Evolutionary conservation across 1,140 invertebrate species (phyloP), one percentile per base, ranked within the genome.

Genomic region (Brachionus asplanchnoidis): DNA sequence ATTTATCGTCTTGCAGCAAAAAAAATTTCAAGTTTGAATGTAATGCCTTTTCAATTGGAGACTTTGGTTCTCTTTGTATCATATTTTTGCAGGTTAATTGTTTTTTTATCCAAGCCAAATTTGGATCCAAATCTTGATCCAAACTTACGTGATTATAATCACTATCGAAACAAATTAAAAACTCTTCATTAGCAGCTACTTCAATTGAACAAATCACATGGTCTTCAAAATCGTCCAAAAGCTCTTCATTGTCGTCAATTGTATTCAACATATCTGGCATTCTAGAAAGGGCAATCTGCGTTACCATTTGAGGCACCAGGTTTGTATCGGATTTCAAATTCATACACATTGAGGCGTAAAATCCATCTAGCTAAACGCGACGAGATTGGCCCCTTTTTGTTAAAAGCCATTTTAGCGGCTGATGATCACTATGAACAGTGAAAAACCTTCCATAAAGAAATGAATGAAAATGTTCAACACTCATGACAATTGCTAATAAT

Each of bases 361-460:
- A 75, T 75, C 70, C 75, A 78, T 40, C 36, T 40, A n/a, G 50
- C 42, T 7, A 78, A 28, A 44, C 50, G n/a, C 11, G 75, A 32
- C 9, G 75, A 78, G 6, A 53, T 20, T 23, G 9, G 0, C 28
- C 65, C 65, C 26, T 78, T 78, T 50, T 46, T 11, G 6, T 78
- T 26, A 46, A 78, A 17, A 78, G 36, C 75, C 75, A 78, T 46
- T 50, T 56, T 23, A 78, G 23, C 6, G 75, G 75, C n/a, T 78
- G 42, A 56, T 78, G 75, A 56, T 78, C 75, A 17, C 7, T 11
- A 26, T 28, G 26, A 14, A 68, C 65, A 32, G 28, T 56, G n/a
- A 46, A 46, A 12, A 12, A 2, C 20, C 42, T 1, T n/a, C 70
- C 70, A 40, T 42, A 17, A 12, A 75, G 70, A 32, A 14, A 75